Base-by-base conservation (phyloP, 2,797 vertebrate genomes). In the Arnoldichthys spilopterus region DNA sequence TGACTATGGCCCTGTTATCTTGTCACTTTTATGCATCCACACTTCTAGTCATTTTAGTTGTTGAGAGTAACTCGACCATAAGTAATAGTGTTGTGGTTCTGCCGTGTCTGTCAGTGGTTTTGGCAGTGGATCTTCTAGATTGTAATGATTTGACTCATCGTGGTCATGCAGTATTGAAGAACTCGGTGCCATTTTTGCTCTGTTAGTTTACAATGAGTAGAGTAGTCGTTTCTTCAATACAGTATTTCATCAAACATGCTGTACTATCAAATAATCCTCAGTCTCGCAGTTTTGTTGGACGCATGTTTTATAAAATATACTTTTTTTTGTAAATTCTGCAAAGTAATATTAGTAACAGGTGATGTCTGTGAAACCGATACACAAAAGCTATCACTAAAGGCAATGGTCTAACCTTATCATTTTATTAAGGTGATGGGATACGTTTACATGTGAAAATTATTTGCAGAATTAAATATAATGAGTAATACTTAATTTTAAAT, bases 1-100 rank as follows among this genome's bases (percentile, higher is more conserved):
- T 80, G 64, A 72, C 80, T 85, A 85, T 78, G 32, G 69, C n/a
- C 15, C 78, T 77, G 76, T 49, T 68, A 69, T 85, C 82, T 89
- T 85, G 88, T 84, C 85, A 59, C 61, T 67, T 68, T 72, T 15
- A 28, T 67, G 74, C 32, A 67, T 69, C 40, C 37, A 34, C 16
- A 53, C 49, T 45, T 37, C 13, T 63, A 26, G 47, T 75, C 37
- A 13, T 24, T 69, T 70, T 7, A 47, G 56, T 64, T 43, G 28
- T 71, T 71, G 66, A 56, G 32, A 47, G 74, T 40, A 56, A 72
- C 74, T 66, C 22, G 15, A 59, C 45, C 34, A 37, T 70, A 80
- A 81, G 74, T 53, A 74, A 72, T 72, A 43, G 68, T 70, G 71
- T 67, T 40, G 53, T 81, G 79, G 45, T 2, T 73, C 66, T 26